Conservation (phyloP, 2,113 vertebrate species). For the Paraplagusia blochii region DNA sequence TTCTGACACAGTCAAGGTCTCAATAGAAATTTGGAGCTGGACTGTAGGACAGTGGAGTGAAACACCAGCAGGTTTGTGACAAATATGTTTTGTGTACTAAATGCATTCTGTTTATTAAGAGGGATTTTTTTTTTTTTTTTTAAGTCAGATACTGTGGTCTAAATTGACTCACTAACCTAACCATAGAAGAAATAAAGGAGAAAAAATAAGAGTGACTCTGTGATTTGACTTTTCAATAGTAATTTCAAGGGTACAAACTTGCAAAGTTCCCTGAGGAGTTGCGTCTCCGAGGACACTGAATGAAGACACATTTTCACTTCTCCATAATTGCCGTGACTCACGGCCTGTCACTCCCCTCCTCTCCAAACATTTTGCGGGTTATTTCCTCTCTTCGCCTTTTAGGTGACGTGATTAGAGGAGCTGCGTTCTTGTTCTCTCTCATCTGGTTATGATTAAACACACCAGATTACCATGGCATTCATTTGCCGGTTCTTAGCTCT, state of each 20-base stretch:
- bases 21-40: no score
- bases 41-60: no score
- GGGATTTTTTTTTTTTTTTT: no score
- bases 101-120: no score
- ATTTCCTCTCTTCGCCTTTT: neutral
- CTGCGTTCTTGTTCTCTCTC: conserved; percentile 4
- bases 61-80: no score
- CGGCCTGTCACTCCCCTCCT: neutral
- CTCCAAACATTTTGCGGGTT: neutral
- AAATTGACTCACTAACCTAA: no score
- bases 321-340: neutral
- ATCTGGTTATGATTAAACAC: conserved; percentile 43
- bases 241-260: neutral
- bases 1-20: no score
- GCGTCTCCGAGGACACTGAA: conserved; percentile 2
- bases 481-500: conserved; percentile 40
- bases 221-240: no score
- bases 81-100: no score
- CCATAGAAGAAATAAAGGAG: no score
- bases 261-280: neutral
- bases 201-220: no score
- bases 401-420: conserved; percentile 18
- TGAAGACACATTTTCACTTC: conserved; percentile 5
- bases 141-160: no score
- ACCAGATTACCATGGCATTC: conserved; percentile 44